phyloP scores from a whole-genome alignment of 2,888 invertebrate genomes.

The Dasypolia templi region DNA sequence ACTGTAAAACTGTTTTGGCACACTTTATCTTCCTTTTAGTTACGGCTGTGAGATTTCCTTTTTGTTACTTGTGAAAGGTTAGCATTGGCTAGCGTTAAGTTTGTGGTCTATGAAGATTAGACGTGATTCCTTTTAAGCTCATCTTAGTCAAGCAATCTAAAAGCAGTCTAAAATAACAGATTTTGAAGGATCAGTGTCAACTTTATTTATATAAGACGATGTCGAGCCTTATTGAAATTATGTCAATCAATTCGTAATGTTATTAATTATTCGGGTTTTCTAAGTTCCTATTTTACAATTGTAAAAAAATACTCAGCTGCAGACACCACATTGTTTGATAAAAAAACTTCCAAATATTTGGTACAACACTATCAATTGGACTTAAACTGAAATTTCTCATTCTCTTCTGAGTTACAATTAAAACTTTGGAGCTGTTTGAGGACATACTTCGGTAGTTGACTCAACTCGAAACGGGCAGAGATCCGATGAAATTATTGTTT shows the following conservation, averaged over 20 bases:
- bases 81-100: conserved; percentile 8
- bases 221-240: not conserved
- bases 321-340: not conserved
- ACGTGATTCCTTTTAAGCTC: not conserved
- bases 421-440: conserved; percentile 69
- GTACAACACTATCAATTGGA: conserved; percentile 63
- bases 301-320: not conserved
- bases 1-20: conserved; percentile 66
- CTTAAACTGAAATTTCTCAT: conserved; percentile 50
- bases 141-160: not conserved
- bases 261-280: not conserved
- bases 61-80: conserved; percentile 29
- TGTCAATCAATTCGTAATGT: not conserved
- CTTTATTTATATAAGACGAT: not conserved
- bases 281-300: no score
- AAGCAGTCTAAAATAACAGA: not conserved
- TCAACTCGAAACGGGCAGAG: conserved; percentile 61
- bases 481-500: conserved; percentile 60
- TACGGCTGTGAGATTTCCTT: conserved; percentile 46
- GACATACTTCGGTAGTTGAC: conserved; percentile 58
- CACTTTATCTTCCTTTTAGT: conserved; percentile 58
- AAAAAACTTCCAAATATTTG: conserved; percentile 16
- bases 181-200: not conserved
- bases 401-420: conserved; percentile 74
- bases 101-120: not conserved